A percentile compares a stretch with the other conserved stretches of the same genome.
phyloP scores from a whole-genome alignment of 2,113 vertebrate species.

The Vidua chalybeata region DNA sequence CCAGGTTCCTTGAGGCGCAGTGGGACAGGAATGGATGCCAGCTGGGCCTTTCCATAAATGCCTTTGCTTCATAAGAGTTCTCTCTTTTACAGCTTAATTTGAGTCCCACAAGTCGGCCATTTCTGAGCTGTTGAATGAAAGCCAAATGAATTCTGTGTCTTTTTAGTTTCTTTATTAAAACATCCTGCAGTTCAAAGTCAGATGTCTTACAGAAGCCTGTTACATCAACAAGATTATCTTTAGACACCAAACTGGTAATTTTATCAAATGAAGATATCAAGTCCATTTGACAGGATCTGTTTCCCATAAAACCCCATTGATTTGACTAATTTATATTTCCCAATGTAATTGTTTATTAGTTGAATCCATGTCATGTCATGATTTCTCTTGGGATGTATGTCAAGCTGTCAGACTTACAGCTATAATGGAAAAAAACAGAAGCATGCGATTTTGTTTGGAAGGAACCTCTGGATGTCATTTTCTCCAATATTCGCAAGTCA shows the following conservation, averaged over 20 bases:
- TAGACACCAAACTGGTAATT: constrained; percentile 41
- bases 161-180: constrained; percentile 60
- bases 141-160: constrained; percentile 41
- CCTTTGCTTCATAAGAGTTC: not conserved
- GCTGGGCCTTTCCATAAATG: not conserved
- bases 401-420: not conserved
- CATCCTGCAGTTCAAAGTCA: constrained; percentile 47
- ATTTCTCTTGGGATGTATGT: not conserved
- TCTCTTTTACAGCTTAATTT: not conserved
- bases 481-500: not conserved
- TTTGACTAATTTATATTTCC: constrained; percentile 50
- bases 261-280: constrained; percentile 62
- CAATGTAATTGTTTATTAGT: constrained; percentile 51
- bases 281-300: constrained; percentile 46
- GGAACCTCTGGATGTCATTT: not conserved
- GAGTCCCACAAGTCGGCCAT: constrained; percentile 2
- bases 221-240: constrained; percentile 47
- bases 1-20: not conserved
- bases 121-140: constrained; percentile 17
- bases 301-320: constrained; percentile 37
- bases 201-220: constrained; percentile 50
- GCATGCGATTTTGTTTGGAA: not conserved
- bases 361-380: constrained; percentile 9
- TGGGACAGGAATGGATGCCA: not conserved
- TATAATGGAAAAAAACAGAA: constrained; percentile 9